These are phyloP conservation scores for Pterois miles DNA, from an alignment of 2,797 vertebrate species.

Conservation along the genomic window DNA sequence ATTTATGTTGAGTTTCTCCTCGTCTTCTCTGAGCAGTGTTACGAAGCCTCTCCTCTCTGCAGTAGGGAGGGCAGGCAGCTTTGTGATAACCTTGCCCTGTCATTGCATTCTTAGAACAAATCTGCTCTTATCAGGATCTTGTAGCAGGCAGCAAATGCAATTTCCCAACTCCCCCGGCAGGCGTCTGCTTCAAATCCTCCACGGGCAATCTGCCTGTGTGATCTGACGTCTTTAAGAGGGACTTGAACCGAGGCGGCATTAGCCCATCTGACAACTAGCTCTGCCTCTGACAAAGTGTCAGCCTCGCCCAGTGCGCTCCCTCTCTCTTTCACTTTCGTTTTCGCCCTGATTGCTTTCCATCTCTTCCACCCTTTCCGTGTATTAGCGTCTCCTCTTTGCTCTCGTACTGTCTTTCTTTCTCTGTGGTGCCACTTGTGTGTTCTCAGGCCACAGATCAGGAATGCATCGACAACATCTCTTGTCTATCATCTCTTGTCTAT, in stretches of 20 bases:
- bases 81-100: conserved; percentile 84
- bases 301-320: conserved; percentile 29
- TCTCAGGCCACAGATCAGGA: conserved; percentile 53
- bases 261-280: conserved; percentile 75
- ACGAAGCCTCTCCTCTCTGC: conserved; percentile 36
- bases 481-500: conserved; percentile 1
- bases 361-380: conserved; percentile 46
- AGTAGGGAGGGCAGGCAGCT: conserved; percentile 58
- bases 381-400: conserved; percentile 40
- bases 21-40: conserved; percentile 32
- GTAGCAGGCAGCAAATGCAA: conserved; percentile 80
- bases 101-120: conserved; percentile 84
- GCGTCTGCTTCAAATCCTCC: conserved; percentile 74
- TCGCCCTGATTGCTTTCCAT: conserved; percentile 57
- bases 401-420: conserved; percentile 16
- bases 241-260: conserved; percentile 74
- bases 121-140: conserved; percentile 83
- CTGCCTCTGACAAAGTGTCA: conserved; percentile 64
- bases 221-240: conserved; percentile 83
- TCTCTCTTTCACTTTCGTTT: conserved; percentile 39
- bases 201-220: conserved; percentile 77
- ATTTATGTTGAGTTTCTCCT: conserved; percentile 6
- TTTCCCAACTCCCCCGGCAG: conserved; percentile 70
- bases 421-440: conserved; percentile 23
- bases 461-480: conserved; percentile 47